phyloP scores from a whole-genome alignment of 2,113 vertebrate genomes.

The Corvus cornix region DNA sequence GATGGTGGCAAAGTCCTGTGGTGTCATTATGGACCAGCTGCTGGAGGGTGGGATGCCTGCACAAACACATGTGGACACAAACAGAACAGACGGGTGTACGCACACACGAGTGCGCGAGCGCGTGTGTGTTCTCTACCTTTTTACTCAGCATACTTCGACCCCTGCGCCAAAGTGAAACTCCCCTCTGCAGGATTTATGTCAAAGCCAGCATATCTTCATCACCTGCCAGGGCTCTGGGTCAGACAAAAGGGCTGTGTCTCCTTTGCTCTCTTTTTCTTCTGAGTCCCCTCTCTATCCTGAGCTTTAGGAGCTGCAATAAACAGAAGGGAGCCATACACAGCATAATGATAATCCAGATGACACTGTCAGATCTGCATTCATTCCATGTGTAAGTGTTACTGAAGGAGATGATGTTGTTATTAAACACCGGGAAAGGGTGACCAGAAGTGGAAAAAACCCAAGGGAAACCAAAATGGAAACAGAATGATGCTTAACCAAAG shows the following conservation, averaged over 20 bases:
- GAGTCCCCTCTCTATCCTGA: background rate
- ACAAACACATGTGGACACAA: rapidly evolving
- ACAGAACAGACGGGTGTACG: rapidly evolving
- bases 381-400: background rate
- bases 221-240: background rate
- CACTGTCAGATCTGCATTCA: background rate
- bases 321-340: background rate
- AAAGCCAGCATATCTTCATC: background rate
- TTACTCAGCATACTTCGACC: rapidly evolving
- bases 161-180: background rate
- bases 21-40: background rate
- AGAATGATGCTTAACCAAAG: background rate
- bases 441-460: background rate
- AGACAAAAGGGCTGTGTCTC: background rate
- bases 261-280: background rate
- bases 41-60: background rate
- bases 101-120: background rate
- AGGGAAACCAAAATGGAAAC: background rate
- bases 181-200: background rate
- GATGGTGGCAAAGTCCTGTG: background rate
- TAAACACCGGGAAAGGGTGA: background rate
- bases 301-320: background rate
- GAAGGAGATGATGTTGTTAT: background rate
- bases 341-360: background rate
- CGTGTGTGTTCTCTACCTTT: background rate